These are phyloP conservation scores for Galeruca laticollis DNA, from an alignment of 2,888 invertebrate genomes.

Conservation along the genomic window DNA sequence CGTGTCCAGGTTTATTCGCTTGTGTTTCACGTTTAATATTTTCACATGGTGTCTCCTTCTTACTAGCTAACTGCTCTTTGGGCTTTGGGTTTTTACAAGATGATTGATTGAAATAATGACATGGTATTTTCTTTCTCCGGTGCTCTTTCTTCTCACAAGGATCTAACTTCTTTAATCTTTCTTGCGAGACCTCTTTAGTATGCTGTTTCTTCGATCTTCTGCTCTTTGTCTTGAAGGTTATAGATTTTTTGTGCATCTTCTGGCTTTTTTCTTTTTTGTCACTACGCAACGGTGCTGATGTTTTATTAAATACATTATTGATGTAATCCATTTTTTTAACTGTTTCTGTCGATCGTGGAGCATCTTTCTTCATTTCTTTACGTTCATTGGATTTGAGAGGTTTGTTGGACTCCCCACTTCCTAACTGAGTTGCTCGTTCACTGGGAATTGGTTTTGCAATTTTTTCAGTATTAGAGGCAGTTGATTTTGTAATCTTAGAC, in stretches of 20 bases:
- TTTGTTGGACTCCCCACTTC: too few relatives aligned
- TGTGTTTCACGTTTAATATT: background rate
- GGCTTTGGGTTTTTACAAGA: background rate
- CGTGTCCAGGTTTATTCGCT: background rate
- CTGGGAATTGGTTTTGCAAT: background rate
- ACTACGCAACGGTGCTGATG: background rate
- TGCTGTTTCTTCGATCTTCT: background rate
- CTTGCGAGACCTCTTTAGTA: background rate
- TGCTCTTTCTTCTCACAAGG: background rate
- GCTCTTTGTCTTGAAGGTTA: background rate
- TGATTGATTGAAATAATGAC: background rate
- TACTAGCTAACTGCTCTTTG: background rate
- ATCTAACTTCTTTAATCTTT: background rate
- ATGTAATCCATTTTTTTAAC: background rate
- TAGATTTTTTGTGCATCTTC: background rate
- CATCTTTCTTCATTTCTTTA: too few relatives aligned
- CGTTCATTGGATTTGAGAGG: too few relatives aligned
- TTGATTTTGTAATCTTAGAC: background rate
- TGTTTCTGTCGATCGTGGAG: background rate
- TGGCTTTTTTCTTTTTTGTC: background rate
- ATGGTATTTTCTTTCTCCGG: background rate
- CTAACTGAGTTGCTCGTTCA: too few relatives aligned
- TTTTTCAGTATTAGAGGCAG: background rate
- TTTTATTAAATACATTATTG: background rate
- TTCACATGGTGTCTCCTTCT: background rate